Evolutionary conservation across 1,140 invertebrate species (phyloP), one percentile per base, ranked within the genome.

Genomic region (Aphidius ervi): DNA sequence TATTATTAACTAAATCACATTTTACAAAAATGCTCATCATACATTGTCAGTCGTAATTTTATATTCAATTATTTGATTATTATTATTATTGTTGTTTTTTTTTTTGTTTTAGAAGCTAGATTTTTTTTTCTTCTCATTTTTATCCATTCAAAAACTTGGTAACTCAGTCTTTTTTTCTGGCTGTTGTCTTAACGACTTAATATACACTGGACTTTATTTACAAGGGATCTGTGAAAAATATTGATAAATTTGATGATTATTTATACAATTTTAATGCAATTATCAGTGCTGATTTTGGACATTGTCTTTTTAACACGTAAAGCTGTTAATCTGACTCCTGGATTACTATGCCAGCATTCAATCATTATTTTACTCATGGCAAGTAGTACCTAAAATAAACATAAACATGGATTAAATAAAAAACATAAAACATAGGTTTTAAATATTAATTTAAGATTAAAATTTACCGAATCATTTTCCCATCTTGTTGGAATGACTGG

Each of bases 341-440:
- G 93, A 82, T 90, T 94, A 42, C 84, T 84, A 77, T 94, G 92
- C 95, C 95, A 98, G 74, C 94, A 97, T 81, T 97, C 95, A 50
- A 84, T 83, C 89, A 95, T 94, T 4, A 94, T 76, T 74, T 92
- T 88, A 48, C 88, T 83, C 61, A 96, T 74, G 6, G 86, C 84
- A 53, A 82, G 83, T 61, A 96, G 79, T 9, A 92, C 84, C 82
- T 94, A 84, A 10, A 81, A 74, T 59, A 65, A 67, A 67, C 54
- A 16, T 56, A 23, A 59, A 56, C 56, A 23, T 46, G 9, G 54
- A 9, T 46, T 45, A 46, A 50, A 42, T 9, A 46, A 57, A 31
- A 16, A 53, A 9, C 23, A 53, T 0, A 53, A 53, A 53, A 3
- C 5, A 16, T 16, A 16, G 16, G 16, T 16, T 16, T 16, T 16